phyloP scores from a whole-genome alignment of 2,797 vertebrate genomes.

The Meda fulgida region DNA sequence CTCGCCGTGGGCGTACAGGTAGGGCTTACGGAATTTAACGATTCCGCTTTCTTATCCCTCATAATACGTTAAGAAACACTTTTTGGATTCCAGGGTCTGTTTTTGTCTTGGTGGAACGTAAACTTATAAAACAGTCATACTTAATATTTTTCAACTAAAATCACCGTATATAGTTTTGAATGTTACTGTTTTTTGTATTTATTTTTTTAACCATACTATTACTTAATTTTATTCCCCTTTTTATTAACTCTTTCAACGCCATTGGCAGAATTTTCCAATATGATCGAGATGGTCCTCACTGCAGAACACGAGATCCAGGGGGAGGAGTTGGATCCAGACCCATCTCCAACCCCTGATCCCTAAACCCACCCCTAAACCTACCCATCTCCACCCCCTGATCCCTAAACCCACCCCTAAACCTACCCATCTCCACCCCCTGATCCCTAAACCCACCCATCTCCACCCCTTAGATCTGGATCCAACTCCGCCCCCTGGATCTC shows the following conservation, averaged over 20 bases:
- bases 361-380: too few relatives aligned
- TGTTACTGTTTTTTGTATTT: not conserved
- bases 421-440: too few relatives aligned
- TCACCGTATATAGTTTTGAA: not conserved
- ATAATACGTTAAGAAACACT: not conserved
- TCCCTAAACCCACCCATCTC: too few relatives aligned
- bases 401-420: too few relatives aligned
- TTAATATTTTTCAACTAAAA: too few relatives aligned
- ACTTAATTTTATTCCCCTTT: not conserved
- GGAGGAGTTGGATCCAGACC: too few relatives aligned
- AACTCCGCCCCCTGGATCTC: too few relatives aligned
- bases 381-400: too few relatives aligned
- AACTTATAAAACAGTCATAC: not conserved
- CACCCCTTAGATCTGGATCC: too few relatives aligned
- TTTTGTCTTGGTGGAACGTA: not conserved
- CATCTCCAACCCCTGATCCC: too few relatives aligned
- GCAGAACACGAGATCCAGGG: too few relatives aligned
- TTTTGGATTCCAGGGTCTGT: not conserved
- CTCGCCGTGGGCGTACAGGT: constrained; percentile 96
- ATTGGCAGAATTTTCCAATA: not conserved
- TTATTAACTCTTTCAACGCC: not conserved
- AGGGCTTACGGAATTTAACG: constrained; percentile 50
- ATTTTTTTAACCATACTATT: not conserved
- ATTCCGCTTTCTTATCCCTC: not conserved
- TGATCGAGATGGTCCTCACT: too few relatives aligned